These are phyloP conservation scores for Diorhabda sublineata DNA, from an alignment of 1,140 invertebrate species.

Conservation along the genomic window DNA sequence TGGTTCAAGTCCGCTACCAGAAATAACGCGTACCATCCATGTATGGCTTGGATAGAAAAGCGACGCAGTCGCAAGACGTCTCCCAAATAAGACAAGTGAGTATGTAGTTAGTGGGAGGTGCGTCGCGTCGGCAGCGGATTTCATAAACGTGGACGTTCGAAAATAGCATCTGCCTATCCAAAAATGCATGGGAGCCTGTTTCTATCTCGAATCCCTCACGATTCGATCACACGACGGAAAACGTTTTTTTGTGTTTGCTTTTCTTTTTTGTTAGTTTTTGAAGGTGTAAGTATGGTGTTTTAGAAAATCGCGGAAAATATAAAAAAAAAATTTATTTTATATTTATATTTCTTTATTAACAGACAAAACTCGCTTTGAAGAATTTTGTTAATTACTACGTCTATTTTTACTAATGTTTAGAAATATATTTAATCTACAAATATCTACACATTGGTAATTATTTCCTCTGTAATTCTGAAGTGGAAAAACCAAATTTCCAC, in stretches of 20 bases:
- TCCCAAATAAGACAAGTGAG: slow-evolving; percentile 37
- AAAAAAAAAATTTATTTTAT: no score
- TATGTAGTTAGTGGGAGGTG: slow-evolving; percentile 32
- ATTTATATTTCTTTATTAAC: no score
- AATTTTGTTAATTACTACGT: no score
- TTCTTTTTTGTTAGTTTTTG: background rate
- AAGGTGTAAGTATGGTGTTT: background rate
- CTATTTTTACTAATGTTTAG: no score
- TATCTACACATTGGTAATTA: no score
- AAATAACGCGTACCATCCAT: slow-evolving; percentile 39
- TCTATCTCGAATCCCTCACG: background rate
- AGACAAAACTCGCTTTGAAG: no score
- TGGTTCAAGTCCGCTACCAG: slow-evolving; percentile 16
- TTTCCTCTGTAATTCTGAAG: no score
- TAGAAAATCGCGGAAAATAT: no score
- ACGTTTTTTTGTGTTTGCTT: background rate
- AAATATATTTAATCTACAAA: no score
- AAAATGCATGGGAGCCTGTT: slow-evolving; percentile 30
- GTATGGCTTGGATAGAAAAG: slow-evolving; percentile 34
- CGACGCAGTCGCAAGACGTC: slow-evolving; percentile 37
- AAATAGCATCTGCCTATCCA: slow-evolving; percentile 32
- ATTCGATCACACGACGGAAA: background rate
- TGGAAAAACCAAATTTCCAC: no score
- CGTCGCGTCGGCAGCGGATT: slow-evolving; percentile 25
- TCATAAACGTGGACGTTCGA: slow-evolving; percentile 33